Evolutionary conservation across 2,113 vertebrate species (phyloP).

Genomic region (Prunella himalayana): DNA sequence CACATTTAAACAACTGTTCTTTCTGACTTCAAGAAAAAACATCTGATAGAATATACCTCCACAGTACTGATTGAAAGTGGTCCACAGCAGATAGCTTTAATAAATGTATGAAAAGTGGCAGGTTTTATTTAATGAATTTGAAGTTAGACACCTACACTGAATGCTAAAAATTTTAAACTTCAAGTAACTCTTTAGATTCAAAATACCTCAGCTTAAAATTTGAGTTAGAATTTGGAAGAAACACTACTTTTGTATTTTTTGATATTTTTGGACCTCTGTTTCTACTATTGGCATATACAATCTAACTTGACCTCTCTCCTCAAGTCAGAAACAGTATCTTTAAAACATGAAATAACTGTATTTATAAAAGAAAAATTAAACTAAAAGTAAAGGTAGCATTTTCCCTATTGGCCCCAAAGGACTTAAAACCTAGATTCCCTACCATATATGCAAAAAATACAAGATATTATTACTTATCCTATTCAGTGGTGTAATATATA

Average conservation of each 20-base stretch:
- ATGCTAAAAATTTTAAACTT: not conserved
- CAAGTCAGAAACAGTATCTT: not conserved
- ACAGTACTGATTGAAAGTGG: slow-evolving; percentile 22
- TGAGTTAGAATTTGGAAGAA: not conserved
- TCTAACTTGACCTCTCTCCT: not conserved
- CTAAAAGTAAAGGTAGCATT: not conserved
- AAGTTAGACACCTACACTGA: not conserved
- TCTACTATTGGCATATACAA: not conserved
- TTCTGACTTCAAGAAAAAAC: slow-evolving; percentile 28
- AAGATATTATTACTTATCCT: not conserved
- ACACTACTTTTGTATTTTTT: not conserved
- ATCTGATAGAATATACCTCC: slow-evolving; percentile 10
- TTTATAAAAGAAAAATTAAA: slow-evolving; percentile 31
- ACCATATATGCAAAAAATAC: not conserved
- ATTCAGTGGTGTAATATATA: not conserved
- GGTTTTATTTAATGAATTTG: slow-evolving; percentile 39
- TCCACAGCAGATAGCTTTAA: slow-evolving; percentile 43
- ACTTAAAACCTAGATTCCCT: not conserved
- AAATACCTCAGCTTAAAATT: not conserved
- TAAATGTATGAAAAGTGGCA: slow-evolving; percentile 24
- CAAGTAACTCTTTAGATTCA: not conserved
- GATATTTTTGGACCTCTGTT: not conserved
- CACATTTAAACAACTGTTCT: slow-evolving; percentile 22
- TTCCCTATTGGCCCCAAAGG: not conserved
- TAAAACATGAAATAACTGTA: slow-evolving; percentile 6